phyloP scores from a whole-genome alignment of 2,888 invertebrate species.

The Nomada ferruginata region DNA sequence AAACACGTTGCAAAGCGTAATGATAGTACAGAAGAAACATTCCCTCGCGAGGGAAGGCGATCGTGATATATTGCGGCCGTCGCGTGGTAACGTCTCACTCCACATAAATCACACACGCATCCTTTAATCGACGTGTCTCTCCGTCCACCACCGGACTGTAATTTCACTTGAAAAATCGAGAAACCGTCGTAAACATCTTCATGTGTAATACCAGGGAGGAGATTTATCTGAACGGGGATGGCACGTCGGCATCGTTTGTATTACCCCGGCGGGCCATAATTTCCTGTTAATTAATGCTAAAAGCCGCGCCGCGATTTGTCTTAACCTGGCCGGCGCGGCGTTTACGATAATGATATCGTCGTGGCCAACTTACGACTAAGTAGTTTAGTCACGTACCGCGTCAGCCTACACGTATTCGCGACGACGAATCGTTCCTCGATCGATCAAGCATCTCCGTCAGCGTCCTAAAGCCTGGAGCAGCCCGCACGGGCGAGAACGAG shows the following conservation, averaged over 20 bases:
- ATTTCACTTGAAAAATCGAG: not conserved
- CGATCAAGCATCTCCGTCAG: slow-evolving; percentile 51
- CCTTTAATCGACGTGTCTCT: not conserved
- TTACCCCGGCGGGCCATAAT: slow-evolving; percentile 29
- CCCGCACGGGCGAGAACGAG: slow-evolving; percentile 42
- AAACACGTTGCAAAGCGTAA: not conserved
- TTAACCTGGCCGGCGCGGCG: slow-evolving; percentile 36
- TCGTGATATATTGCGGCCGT: slow-evolving; percentile 12
- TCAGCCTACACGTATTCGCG: slow-evolving; percentile 17
- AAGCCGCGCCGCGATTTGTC: slow-evolving; percentile 54
- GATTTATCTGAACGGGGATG: slow-evolving; percentile 30
- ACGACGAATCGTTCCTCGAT: slow-evolving; percentile 46
- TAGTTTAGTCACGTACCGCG: slow-evolving; percentile 59
- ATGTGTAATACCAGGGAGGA: not conserved
- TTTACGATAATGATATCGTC: slow-evolving; percentile 60
- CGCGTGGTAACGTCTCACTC: slow-evolving; percentile 9
- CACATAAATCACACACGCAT: slow-evolving; percentile 15
- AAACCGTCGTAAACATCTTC: slow-evolving; percentile 20
- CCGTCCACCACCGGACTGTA: not conserved
- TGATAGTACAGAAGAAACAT: not conserved
- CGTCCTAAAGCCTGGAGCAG: slow-evolving; percentile 27
- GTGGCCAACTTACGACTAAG: slow-evolving; percentile 44
- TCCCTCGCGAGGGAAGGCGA: too few relatives aligned
- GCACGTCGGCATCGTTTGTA: slow-evolving; percentile 41
- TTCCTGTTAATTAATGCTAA: slow-evolving; percentile 59